Conservation (phyloP, 2,888 invertebrate species). For the Oscheius sp. region DNA sequence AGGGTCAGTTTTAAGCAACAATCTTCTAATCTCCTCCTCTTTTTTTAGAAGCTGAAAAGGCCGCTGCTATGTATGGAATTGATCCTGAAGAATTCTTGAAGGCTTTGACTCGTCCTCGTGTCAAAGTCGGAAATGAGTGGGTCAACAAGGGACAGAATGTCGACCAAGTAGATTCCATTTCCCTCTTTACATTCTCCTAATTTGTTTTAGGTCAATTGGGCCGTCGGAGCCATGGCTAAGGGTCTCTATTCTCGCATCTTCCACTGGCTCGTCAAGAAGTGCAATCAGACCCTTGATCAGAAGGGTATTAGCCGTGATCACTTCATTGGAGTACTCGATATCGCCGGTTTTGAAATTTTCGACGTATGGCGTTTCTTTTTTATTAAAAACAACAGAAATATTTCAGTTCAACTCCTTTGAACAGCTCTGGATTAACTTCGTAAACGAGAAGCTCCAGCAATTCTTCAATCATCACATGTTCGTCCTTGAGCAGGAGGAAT, state of each 20-base stretch:
- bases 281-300: slow-evolving; percentile 72
- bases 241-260: slow-evolving; percentile 73
- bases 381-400: neutral
- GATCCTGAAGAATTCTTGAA: slow-evolving; percentile 70
- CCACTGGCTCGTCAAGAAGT: slow-evolving; percentile 73
- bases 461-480: slow-evolving; percentile 99
- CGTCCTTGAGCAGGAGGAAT: slow-evolving; percentile 89
- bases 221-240: slow-evolving; percentile 72
- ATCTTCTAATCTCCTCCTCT: neutral
- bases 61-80: slow-evolving; percentile 64
- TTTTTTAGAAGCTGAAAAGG: slow-evolving; percentile 63
- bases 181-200: neutral
- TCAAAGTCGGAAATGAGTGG: slow-evolving; percentile 74
- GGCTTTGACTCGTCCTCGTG: slow-evolving; percentile 73
- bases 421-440: slow-evolving; percentile 98
- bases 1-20: slow-evolving; percentile 42
- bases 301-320: slow-evolving; percentile 92
- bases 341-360: slow-evolving; percentile 99
- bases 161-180: slow-evolving; percentile 72
- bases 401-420: slow-evolving; percentile 94
- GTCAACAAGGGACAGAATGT: slow-evolving; percentile 74
- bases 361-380: slow-evolving; percentile 75
- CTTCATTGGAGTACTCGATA: slow-evolving; percentile 98
- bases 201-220: slow-evolving; percentile 60
- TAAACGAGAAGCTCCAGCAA: slow-evolving; percentile 96